Evolutionary conservation across 2,888 invertebrate genomes (phyloP).

Genomic region (Antheraea yamamai): DNA sequence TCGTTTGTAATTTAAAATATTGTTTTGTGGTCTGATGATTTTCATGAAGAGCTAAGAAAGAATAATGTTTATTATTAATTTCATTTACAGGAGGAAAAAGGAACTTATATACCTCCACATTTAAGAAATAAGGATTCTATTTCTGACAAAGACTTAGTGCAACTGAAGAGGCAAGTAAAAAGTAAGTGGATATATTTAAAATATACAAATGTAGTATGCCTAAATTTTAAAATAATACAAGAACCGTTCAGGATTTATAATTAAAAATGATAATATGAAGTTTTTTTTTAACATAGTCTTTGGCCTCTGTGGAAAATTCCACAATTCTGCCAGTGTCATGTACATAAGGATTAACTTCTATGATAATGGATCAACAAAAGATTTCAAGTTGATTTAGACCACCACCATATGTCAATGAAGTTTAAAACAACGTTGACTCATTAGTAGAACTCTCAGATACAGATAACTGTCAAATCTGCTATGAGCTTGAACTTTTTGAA

Average conservation of each 20-base stretch:
- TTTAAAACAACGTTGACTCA: too few relatives aligned
- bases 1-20: too few relatives aligned
- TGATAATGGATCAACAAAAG: too few relatives aligned
- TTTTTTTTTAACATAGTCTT: too few relatives aligned
- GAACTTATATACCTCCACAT: constrained; percentile 92
- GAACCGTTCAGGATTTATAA: not conserved
- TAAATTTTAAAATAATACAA: too few relatives aligned
- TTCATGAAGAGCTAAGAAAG: not conserved
- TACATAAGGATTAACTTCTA: too few relatives aligned
- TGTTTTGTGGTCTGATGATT: too few relatives aligned
- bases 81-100: constrained; percentile 64
- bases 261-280: too few relatives aligned
- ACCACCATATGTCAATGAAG: too few relatives aligned
- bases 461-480: not conserved
- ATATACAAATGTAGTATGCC: not conserved
- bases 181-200: constrained; percentile 72
- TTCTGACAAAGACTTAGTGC: constrained; percentile 83
- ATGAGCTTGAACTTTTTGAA: not conserved
- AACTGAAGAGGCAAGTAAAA: constrained; percentile 91
- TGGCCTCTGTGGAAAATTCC: too few relatives aligned
- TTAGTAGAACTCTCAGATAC: not conserved
- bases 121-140: constrained; percentile 82
- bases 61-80: constrained; percentile 14
- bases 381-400: too few relatives aligned
- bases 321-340: too few relatives aligned